A percentile compares a stretch with the other conserved stretches of the same genome.
These are phyloP conservation scores for Monoplex corrugatus DNA, from an alignment of 2,888 invertebrate genomes.

Conservation along the genomic window DNA sequence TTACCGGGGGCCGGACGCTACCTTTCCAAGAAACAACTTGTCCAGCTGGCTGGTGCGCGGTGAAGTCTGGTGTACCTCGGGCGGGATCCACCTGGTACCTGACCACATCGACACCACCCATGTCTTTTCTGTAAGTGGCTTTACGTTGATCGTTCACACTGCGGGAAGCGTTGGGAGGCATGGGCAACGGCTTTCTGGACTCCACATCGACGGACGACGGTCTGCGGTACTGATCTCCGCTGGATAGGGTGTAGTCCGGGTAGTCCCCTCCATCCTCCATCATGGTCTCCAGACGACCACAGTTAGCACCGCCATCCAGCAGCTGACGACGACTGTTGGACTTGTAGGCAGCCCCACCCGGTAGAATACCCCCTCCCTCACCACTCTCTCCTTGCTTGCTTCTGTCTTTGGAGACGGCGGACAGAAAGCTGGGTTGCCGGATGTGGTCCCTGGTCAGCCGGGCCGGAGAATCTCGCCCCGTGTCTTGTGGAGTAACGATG, in stretches of 20 bases:
- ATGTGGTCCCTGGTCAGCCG: slow-evolving; percentile 64
- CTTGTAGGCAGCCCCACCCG: background rate
- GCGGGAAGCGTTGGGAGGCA: slow-evolving; percentile 66
- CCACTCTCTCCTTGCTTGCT: background rate
- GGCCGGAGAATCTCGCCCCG: slow-evolving; percentile 51
- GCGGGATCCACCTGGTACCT: slow-evolving; percentile 67
- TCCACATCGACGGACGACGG: slow-evolving; percentile 67
- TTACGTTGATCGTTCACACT: slow-evolving; percentile 66
- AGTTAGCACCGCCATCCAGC: background rate
- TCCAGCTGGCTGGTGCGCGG: background rate
- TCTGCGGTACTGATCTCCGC: slow-evolving; percentile 73
- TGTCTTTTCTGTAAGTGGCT: slow-evolving; percentile 68
- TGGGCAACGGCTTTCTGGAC: slow-evolving; percentile 58
- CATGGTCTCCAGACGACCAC: slow-evolving; percentile 14
- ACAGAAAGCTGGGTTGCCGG: slow-evolving; percentile 77
- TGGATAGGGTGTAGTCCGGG: slow-evolving; percentile 75
- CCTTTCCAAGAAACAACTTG: no score
- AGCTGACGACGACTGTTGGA: background rate
- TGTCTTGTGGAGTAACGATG: background rate
- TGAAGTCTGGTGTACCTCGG: slow-evolving; percentile 37
- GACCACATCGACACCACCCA: slow-evolving; percentile 71
- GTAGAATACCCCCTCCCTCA: background rate
- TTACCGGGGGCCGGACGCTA: background rate
- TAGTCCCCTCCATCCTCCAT: slow-evolving; percentile 58
- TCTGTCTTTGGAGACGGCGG: slow-evolving; percentile 71